phyloP scores from a whole-genome alignment of 2,113 vertebrate species.

The Microtus richardsoni region DNA sequence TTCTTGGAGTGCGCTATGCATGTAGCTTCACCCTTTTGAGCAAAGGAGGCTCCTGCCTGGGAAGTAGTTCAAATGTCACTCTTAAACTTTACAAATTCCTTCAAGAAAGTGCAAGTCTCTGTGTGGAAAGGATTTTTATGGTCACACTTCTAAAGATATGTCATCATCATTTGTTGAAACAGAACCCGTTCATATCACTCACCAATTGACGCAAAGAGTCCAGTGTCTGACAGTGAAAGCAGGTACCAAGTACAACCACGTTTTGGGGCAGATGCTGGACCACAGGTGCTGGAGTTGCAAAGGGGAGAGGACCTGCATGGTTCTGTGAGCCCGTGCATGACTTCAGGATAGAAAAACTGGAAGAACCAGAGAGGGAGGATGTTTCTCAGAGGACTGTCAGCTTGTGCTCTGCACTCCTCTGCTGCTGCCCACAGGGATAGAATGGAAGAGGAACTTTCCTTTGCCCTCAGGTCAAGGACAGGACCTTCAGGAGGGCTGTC shows the following conservation, averaged over 20 bases:
- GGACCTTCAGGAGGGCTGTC: not conserved
- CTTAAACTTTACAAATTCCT: not conserved
- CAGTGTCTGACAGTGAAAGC: not conserved
- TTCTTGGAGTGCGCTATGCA: not conserved
- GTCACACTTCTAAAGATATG: not conserved
- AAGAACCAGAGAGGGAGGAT: not conserved
- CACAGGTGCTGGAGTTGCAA: not conserved
- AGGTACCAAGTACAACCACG: not conserved
- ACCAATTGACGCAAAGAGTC: not conserved
- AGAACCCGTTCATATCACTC: not conserved
- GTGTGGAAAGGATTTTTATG: not conserved
- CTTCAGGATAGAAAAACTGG: not conserved
- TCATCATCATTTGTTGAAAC: not conserved
- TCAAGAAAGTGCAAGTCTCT: not conserved
- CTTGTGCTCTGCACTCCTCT: not conserved
- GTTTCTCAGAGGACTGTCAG: not conserved
- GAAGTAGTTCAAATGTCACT: slow-evolving; percentile 20
- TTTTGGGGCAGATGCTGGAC: not conserved
- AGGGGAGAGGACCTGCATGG: too few relatives aligned
- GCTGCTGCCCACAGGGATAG: not conserved
- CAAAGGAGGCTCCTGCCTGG: not conserved
- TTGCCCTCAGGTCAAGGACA: not conserved
- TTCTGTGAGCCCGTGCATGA: not conserved
- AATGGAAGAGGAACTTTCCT: not conserved
- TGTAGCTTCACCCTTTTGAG: not conserved